Conservation (phyloP, 2,888 invertebrate genomes). For the Lochmaea crataegi region DNA sequence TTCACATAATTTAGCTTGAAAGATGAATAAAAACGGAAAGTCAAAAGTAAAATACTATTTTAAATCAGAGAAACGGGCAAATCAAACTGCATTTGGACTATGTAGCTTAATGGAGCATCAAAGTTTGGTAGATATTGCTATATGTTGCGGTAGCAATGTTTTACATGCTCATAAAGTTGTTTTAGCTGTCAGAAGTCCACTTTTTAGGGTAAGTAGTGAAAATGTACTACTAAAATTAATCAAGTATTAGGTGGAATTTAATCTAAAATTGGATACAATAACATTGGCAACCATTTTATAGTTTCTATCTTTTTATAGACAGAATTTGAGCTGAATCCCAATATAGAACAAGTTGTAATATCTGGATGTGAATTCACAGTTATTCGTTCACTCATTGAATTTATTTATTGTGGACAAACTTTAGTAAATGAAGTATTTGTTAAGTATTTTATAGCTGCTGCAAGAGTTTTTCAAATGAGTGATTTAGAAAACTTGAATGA, state of each 20-base stretch:
- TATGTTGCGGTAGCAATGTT: conserved; percentile 80
- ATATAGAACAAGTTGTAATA: conserved; percentile 71
- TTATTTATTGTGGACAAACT: conserved; percentile 83
- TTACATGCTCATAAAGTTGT: conserved; percentile 80
- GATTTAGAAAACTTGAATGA: conserved; percentile 68
- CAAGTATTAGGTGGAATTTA: not conserved
- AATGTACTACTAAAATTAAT: not conserved
- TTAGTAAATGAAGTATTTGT: conserved; percentile 76
- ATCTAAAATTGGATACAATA: too few relatives aligned
- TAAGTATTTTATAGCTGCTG: conserved; percentile 76
- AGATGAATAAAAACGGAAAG: conserved; percentile 13
- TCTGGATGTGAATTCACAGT: conserved; percentile 78
- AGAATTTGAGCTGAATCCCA: conserved; percentile 69
- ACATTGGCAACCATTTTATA: not conserved
- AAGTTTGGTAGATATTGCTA: conserved; percentile 79
- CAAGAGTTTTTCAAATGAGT: conserved; percentile 77
- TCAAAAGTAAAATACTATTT: conserved; percentile 46
- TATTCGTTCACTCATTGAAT: conserved; percentile 78
- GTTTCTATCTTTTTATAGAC: conserved; percentile 62
- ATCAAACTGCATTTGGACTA: conserved; percentile 75
- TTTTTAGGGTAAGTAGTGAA: conserved; percentile 72
- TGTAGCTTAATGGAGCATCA: conserved; percentile 79
- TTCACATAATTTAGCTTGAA: not conserved
- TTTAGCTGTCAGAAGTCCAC: conserved; percentile 78
- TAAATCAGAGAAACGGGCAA: conserved; percentile 65